Evolutionary conservation across 2,797 vertebrate genomes (phyloP), one percentile per base, ranked within the genome.

Genomic region (Pseudocheirus occidentalis): DNA sequence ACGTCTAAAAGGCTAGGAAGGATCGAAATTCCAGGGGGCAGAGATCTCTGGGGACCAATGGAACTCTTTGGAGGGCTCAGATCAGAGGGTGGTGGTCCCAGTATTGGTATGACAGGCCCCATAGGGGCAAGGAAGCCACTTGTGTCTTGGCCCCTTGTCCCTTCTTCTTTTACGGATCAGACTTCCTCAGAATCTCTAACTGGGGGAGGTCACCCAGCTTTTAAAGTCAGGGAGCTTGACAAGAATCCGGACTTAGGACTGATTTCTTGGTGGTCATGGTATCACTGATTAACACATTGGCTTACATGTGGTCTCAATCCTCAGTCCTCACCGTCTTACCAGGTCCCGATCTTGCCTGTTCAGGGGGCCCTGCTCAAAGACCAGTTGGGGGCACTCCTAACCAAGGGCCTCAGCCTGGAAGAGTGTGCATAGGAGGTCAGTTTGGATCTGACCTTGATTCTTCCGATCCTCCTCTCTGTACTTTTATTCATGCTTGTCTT

Each of bases 381-480:
- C 97, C 97, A 0, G 97, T 1, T 56, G 97, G 96, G 98, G 97
- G 97, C 97, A 97, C 93, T 95, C 97, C 97, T 95, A 91, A 92
- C 95, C 94, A 52, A 94, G 95, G 55, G 73, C 66, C 58, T 52
- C 31, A 73, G 55, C 10, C 3, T 57, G 92, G 91, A 87, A 92
- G 54, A 93, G 89, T 93, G 54, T 13, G 5, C 14, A 11, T 91
- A 55, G 90, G 55, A 90, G 90, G 40, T 94, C 14, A 14, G 14
- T 7, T 62, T n/a, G 81, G 24, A 55, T 40, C 31, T n/a, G 1
- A n/a, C 54, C 73, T 29, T 91, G 1, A 56, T 87, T 87, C 40
- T 24, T 81, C 18, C 66, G 46, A n/a, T 18, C n/a, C n/a, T 81
- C 18, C 24, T 81, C 66, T 24, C 1, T 24, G 16, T 9, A 46